Conservation (phyloP, 2,888 invertebrate species). For the Sphaerophoria taeniata region DNA sequence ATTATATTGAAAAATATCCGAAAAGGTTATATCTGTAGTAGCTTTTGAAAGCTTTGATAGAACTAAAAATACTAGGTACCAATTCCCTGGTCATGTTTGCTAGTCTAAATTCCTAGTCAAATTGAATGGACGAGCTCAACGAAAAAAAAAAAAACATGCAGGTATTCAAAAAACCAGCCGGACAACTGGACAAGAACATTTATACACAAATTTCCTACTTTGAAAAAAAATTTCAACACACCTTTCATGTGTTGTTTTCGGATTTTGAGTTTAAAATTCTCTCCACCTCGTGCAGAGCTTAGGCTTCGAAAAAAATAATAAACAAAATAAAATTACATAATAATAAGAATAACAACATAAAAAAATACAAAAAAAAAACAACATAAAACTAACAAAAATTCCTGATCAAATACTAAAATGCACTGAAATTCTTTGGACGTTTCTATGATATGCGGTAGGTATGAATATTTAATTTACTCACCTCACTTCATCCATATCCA, state of each 20-base stretch:
- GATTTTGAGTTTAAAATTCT: not conserved
- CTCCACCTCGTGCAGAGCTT: not conserved
- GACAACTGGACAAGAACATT: too few relatives aligned
- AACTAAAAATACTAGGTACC: slow-evolving; percentile 21
- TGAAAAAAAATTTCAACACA: slow-evolving; percentile 42
- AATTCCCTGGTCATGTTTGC: slow-evolving; percentile 11
- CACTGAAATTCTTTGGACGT: not conserved
- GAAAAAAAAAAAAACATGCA: slow-evolving; percentile 4
- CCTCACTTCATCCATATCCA: slow-evolving; percentile 89
- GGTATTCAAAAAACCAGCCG: slow-evolving; percentile 24
- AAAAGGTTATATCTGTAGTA: too few relatives aligned
- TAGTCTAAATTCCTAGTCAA: slow-evolving; percentile 30
- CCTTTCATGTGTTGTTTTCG: slow-evolving; percentile 25
- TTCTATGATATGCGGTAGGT: too few relatives aligned
- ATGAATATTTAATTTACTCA: too few relatives aligned
- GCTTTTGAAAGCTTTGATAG: too few relatives aligned
- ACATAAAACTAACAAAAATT: too few relatives aligned
- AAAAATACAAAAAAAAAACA: not conserved
- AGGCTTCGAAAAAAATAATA: slow-evolving; percentile 31
- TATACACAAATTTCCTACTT: slow-evolving; percentile 9
- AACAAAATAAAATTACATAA: slow-evolving; percentile 27
- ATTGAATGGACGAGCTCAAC: slow-evolving; percentile 11
- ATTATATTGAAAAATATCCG: too few relatives aligned
- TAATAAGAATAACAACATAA: not conserved
- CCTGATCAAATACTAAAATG: slow-evolving; percentile 52